A percentile compares a stretch with the other conserved stretches of the same genome.
These are phyloP conservation scores for Cerceris ruficornis DNA, from an alignment of 2,888 invertebrate genomes.

Conservation along the genomic window DNA sequence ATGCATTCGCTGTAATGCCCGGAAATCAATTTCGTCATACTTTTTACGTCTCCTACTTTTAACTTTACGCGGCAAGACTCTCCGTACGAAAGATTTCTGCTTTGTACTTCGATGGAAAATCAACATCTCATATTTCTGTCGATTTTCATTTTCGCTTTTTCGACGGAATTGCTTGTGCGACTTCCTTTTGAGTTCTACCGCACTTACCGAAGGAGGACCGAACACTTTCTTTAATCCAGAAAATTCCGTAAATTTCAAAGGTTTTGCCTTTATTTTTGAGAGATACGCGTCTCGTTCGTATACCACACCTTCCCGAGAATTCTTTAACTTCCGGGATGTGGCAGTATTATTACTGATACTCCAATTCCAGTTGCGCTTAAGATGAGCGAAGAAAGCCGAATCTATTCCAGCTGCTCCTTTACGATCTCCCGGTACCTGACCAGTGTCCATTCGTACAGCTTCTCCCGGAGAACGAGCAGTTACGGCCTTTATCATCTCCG, in stretches of 20 bases:
- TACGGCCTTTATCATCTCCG: constrained; percentile 81
- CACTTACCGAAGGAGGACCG: constrained; percentile 64
- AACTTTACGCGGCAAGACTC: constrained; percentile 73
- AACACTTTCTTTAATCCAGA: constrained; percentile 66
- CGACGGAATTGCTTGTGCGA: constrained; percentile 11
- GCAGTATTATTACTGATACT: constrained; percentile 33
- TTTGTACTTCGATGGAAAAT: constrained; percentile 30
- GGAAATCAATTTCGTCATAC: constrained; percentile 86
- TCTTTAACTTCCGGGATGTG: constrained; percentile 1
- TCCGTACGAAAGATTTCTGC: constrained; percentile 73
- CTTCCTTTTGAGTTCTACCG: constrained; percentile 54
- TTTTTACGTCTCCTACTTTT: constrained; percentile 65
- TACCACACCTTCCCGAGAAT: constrained; percentile 9
- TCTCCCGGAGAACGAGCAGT: constrained; percentile 81
- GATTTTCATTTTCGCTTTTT: background rate
- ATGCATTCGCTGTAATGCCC: constrained; percentile 85
- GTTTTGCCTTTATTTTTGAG: constrained; percentile 64
- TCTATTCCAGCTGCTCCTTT: constrained; percentile 89
- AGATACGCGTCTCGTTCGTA: constrained; percentile 54
- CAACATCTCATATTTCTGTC: constrained; percentile 37
- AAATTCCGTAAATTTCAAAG: constrained; percentile 71
- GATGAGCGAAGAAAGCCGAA: constrained; percentile 86
- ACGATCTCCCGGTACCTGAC: constrained; percentile 88
- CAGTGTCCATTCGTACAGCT: constrained; percentile 83
- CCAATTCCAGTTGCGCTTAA: constrained; percentile 87